phyloP scores from a whole-genome alignment of 2,888 invertebrate species.

The Steromphala cineraria region DNA sequence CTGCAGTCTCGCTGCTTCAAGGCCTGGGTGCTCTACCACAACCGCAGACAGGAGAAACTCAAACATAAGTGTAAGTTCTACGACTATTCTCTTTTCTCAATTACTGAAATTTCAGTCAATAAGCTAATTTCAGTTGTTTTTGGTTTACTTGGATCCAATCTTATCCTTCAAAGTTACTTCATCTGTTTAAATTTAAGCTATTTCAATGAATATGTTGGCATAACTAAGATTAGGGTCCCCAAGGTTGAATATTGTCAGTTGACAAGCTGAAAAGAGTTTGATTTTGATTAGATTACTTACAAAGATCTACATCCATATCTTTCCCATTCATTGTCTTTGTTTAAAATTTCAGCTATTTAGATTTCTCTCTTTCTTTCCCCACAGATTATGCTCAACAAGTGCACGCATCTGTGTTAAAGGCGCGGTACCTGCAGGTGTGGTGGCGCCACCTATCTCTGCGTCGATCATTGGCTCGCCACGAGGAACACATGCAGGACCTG shows the following conservation, averaged over 20 bases:
- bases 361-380: background rate
- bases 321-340: background rate
- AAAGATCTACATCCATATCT: background rate
- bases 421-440: slow-evolving; percentile 54
- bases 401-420: slow-evolving; percentile 40
- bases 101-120: too few species aligned
- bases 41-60: slow-evolving; percentile 43
- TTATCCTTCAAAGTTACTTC: too few species aligned
- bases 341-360: background rate
- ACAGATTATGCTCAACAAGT: slow-evolving; percentile 52
- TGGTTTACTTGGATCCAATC: too few species aligned
- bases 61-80: slow-evolving; percentile 46
- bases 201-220: too few species aligned
- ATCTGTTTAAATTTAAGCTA: too few species aligned
- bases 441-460: slow-evolving; percentile 41
- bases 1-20: slow-evolving; percentile 44
- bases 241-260: too few species aligned
- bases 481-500: slow-evolving; percentile 52
- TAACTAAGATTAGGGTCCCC: too few species aligned
- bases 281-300: too few species aligned
- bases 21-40: slow-evolving; percentile 51
- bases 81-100: too few species aligned
- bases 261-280: too few species aligned
- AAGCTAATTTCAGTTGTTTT: too few species aligned
- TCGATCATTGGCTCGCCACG: slow-evolving; percentile 48